These are phyloP conservation scores for Phrynosoma blainvillii DNA, from an alignment of 2,113 vertebrate species.

Conservation along the genomic window DNA sequence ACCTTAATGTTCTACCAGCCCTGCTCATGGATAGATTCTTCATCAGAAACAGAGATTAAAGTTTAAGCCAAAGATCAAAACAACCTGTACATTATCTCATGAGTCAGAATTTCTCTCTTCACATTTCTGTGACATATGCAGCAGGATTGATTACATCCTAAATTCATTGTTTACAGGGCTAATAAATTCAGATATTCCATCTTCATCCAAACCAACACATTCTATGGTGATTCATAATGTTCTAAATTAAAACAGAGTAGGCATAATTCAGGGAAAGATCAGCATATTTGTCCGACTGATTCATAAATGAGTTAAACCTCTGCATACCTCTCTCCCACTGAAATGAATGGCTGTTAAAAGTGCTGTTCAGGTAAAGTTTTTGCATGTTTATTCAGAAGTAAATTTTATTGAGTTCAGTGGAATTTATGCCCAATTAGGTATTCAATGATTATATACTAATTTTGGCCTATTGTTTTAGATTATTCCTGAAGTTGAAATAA, in stretches of 20 bases:
- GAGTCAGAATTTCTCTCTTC: neutral
- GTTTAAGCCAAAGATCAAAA: neutral
- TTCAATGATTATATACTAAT: neutral
- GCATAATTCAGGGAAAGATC: neutral
- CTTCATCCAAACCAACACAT: neutral
- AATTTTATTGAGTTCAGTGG: neutral
- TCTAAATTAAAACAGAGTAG: slow-evolving; percentile 2
- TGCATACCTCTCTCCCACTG: neutral
- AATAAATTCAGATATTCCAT: slow-evolving; percentile 2
- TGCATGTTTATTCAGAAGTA: neutral
- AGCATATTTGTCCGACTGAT: neutral
- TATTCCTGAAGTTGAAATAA: neutral
- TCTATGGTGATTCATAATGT: neutral
- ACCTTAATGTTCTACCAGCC: neutral
- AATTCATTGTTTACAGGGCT: slow-evolving; percentile 10
- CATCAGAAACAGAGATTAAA: neutral
- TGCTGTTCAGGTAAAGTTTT: neutral
- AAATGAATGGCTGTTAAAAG: neutral
- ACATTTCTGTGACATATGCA: neutral
- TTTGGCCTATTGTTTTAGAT: neutral
- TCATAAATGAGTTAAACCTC: neutral
- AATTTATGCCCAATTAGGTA: too few species aligned
- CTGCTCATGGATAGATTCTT: slow-evolving; percentile 8
- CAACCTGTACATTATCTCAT: neutral
- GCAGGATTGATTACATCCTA: neutral